Evolutionary conservation across 2,113 vertebrate species (phyloP), one percentile per base, ranked within the genome.

Genomic region (Acinonyx jubatus): DNA sequence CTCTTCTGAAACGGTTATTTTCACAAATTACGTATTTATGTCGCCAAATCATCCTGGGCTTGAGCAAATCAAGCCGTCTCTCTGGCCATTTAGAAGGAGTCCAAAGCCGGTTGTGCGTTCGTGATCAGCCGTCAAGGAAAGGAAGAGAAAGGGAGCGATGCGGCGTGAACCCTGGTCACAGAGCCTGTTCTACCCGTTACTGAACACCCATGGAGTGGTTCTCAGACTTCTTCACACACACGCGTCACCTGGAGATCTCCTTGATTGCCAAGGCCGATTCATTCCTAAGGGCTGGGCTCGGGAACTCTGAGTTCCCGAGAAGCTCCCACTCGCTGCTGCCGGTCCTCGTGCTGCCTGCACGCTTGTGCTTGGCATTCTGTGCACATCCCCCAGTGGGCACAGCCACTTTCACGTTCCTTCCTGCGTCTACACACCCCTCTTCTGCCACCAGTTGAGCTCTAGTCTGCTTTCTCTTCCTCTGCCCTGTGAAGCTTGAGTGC

Each of bases 121-220:
- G 25, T 36, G 63, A 52, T n/a, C 11, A 45, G n/a, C 38, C 66
- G 33, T 33, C 48, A 29, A 23, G 48, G 52, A 38, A 66, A 57
- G 33, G 18, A 38, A 25, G 76, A 74, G 23, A 76, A 57, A 27
- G 7, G 3, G 3, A 79, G 36, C 8, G 18, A 7, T 5, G 5
- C 74, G 19, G 19, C 3, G 0, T 48, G 7, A 1, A 50, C 45
- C 29, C 5, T 5, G 5, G 1, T 41, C 8, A 0, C 36, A n/a
- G 45, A 1, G 50, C 14, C 4, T 0, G 12, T 4, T 29, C 79
- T 41, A 25, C 55, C n/a, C 5, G 0, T 86, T 0, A 11, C 3
- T 23, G 50, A 92, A 14, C 0, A 0, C 19, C n/a, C 21, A 0
- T 6, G 45, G 11, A 2, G 16, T 11, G 65, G 16, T 82, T 78